phyloP scores from a whole-genome alignment of 37 sponge, comb jelly and placozoan species.

The Ianthella basta region DNA sequence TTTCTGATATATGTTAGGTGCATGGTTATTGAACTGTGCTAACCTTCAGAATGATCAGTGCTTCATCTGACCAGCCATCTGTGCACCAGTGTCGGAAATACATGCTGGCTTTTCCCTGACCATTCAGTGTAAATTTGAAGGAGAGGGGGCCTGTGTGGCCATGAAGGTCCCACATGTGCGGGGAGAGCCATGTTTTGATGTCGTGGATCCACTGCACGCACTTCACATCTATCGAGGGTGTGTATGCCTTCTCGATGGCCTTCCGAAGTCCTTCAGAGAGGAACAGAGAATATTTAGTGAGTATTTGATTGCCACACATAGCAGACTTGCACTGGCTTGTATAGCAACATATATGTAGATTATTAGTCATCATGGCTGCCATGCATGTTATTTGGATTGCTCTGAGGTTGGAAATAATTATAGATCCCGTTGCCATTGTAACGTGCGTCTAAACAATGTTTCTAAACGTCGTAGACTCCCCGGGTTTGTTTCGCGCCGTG shows the following conservation, averaged over 20 bases:
- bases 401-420: too few species aligned
- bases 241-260: background rate
- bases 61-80: background rate
- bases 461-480: too few species aligned
- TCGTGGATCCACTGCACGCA: background rate
- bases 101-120: background rate
- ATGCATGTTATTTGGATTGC: too few species aligned
- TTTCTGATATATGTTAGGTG: too few species aligned
- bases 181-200: background rate
- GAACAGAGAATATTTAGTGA: background rate
- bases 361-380: too few species aligned
- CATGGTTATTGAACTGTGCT: background rate
- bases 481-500: too few species aligned
- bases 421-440: too few species aligned
- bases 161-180: background rate
- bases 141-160: background rate
- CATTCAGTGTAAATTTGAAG: slow-evolving; percentile 2
- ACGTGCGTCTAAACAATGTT: too few species aligned
- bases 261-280: background rate
- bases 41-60: slow-evolving; percentile 13
- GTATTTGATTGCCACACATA: too few species aligned
- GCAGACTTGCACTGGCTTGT: too few species aligned
- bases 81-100: slow-evolving; percentile 8
- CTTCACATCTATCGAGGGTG: background rate
- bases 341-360: too few species aligned